phyloP scores from a whole-genome alignment of 2,797 vertebrate genomes.

The Hafferia zeledoni region DNA sequence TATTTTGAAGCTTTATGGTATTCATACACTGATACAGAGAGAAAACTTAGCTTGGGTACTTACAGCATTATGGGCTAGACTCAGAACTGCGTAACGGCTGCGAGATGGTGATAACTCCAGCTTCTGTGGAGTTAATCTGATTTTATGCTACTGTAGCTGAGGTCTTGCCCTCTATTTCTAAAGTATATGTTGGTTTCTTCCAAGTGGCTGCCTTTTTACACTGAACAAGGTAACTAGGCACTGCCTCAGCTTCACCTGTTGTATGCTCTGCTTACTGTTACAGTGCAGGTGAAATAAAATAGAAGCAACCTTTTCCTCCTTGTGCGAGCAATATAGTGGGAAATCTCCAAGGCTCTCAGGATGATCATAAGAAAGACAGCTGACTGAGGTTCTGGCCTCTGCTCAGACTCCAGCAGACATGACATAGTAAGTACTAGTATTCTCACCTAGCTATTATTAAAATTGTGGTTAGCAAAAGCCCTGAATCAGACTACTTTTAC shows the following conservation, averaged over 20 bases:
- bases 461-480: background rate
- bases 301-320: background rate
- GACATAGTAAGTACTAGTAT: background rate
- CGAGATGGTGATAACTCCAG: background rate
- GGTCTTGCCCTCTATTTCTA: background rate
- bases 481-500: background rate
- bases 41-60: background rate
- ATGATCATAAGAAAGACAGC: background rate
- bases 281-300: background rate
- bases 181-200: background rate
- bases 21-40: background rate
- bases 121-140: slow-evolving; percentile 10
- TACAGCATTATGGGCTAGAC: background rate
- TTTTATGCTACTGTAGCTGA: slow-evolving; percentile 22
- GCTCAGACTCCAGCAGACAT: background rate
- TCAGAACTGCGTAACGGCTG: background rate
- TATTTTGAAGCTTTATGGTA: background rate
- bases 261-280: background rate
- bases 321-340: background rate
- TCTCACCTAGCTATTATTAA: background rate
- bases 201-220: background rate
- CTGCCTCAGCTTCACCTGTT: background rate
- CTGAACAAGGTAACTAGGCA: background rate
- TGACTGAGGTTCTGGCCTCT: background rate
- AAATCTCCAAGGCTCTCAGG: background rate